A percentile compares a stretch with the other conserved stretches of the same genome.
Conservation (phyloP, 2,888 invertebrate genomes). For the Pyrochroa serraticornis region DNA sequence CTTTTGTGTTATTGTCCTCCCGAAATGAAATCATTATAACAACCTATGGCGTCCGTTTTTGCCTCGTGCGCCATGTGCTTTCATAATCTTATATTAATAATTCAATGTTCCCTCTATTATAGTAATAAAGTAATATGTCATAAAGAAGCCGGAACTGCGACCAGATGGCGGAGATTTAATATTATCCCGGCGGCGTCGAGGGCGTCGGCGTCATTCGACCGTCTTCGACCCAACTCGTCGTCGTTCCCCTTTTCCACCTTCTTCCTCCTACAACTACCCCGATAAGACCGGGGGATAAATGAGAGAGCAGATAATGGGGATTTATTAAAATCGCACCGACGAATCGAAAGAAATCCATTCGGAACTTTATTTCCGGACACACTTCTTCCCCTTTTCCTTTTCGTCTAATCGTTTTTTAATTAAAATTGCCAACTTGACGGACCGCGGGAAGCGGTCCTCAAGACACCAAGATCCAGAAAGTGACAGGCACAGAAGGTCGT, state of each 20-base stretch:
- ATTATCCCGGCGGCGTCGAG: slow-evolving; percentile 42
- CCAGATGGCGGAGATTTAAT: slow-evolving; percentile 59
- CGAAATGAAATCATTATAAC: slow-evolving; percentile 44
- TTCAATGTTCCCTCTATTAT: slow-evolving; percentile 60
- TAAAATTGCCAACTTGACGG: slow-evolving; percentile 6
- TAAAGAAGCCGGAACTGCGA: slow-evolving; percentile 54
- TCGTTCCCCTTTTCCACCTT: not conserved
- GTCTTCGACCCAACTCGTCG: slow-evolving; percentile 20
- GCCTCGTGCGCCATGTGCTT: slow-evolving; percentile 45
- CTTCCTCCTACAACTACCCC: not conserved
- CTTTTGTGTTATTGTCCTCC: slow-evolving; percentile 2
- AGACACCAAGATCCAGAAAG: too few species aligned
- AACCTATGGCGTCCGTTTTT: slow-evolving; percentile 23
- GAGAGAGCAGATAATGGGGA: slow-evolving; percentile 19
- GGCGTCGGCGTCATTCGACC: slow-evolving; percentile 27
- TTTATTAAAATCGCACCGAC: slow-evolving; percentile 15
- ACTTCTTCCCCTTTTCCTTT: too few species aligned
- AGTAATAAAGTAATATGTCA: slow-evolving; percentile 61
- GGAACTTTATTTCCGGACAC: not conserved
- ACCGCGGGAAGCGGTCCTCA: too few species aligned
- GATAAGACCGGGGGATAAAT: slow-evolving; percentile 18
- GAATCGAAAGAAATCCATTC: slow-evolving; percentile 7
- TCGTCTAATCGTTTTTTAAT: slow-evolving; percentile 23
- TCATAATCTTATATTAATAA: slow-evolving; percentile 60
- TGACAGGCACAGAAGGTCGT: too few species aligned